phyloP scores from a whole-genome alignment of 53 echinoderm and acorn worm species.

The Arbacia lixula region DNA sequence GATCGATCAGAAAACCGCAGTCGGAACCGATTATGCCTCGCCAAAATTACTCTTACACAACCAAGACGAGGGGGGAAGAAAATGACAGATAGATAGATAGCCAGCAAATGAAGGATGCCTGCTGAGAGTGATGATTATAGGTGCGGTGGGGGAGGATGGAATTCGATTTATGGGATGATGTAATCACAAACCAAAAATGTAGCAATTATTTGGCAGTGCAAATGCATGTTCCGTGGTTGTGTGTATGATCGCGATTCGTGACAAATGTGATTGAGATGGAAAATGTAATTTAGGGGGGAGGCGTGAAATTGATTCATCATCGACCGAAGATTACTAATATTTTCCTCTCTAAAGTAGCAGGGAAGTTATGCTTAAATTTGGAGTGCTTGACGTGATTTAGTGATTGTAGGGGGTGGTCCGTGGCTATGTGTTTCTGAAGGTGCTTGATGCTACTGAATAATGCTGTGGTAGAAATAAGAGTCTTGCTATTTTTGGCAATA shows the following conservation, averaged over 20 bases:
- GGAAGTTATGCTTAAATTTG: constrained; percentile 30
- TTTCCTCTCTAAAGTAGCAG: background rate
- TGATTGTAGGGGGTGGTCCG: background rate
- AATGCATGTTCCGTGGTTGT: too few species aligned
- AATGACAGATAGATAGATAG: constrained; percentile 35
- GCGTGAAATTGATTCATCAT: constrained; percentile 58
- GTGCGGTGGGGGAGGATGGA: background rate
- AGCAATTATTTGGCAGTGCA: too few species aligned
- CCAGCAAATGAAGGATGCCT: too few species aligned
- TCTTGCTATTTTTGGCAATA: too few species aligned
- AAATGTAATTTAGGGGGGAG: constrained; percentile 46
- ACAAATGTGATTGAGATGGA: too few species aligned
- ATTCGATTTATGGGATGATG: background rate
- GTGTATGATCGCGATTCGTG: too few species aligned
- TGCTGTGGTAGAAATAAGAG: too few species aligned
- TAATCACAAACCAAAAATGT: background rate
- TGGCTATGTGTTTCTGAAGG: too few species aligned
- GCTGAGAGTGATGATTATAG: background rate
- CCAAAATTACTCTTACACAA: constrained; percentile 48
- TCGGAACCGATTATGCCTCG: constrained; percentile 49
- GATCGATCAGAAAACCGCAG: constrained; percentile 58
- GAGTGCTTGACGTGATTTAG: constrained; percentile 25
- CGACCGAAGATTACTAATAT: constrained; percentile 22
- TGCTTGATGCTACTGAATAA: too few species aligned
- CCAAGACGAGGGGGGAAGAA: constrained; percentile 14